Evolutionary conservation across 2,888 invertebrate species (phyloP).

Genomic region (Ellobium chinense): DNA sequence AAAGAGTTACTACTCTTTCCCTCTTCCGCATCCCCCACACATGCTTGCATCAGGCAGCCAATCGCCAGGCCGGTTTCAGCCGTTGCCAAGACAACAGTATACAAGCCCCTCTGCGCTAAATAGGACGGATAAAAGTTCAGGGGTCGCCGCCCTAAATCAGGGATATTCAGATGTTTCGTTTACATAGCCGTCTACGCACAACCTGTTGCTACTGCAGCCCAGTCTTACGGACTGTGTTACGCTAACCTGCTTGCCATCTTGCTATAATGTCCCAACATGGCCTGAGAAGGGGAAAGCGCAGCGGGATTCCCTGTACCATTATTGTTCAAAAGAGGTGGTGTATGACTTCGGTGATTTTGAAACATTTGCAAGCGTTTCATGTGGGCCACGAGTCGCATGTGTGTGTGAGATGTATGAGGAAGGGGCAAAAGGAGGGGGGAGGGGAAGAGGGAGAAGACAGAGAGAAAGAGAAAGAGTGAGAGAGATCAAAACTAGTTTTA

Average conservation of each 20-base stretch:
- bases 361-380: no score
- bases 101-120: constrained; percentile 15
- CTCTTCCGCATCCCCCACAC: constrained; percentile 27
- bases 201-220: constrained; percentile 14
- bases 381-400: no score
- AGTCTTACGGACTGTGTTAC: no score
- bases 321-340: no score
- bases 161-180: background rate
- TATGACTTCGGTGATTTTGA: no score
- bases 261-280: no score
- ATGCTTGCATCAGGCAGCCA: constrained; percentile 9
- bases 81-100: constrained; percentile 46
- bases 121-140: constrained; percentile 15
- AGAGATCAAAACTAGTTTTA: no score
- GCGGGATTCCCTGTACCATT: no score
- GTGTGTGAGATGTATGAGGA: background rate
- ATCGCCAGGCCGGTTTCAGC: background rate
- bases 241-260: no score
- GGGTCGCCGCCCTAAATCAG: constrained; percentile 27
- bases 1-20: background rate
- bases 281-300: no score
- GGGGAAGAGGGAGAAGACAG: background rate
- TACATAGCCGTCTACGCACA: background rate
- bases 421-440: background rate
- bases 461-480: background rate